These are phyloP conservation scores for Diplolepis rosae DNA, from an alignment of 2,888 invertebrate species.

Conservation along the genomic window DNA sequence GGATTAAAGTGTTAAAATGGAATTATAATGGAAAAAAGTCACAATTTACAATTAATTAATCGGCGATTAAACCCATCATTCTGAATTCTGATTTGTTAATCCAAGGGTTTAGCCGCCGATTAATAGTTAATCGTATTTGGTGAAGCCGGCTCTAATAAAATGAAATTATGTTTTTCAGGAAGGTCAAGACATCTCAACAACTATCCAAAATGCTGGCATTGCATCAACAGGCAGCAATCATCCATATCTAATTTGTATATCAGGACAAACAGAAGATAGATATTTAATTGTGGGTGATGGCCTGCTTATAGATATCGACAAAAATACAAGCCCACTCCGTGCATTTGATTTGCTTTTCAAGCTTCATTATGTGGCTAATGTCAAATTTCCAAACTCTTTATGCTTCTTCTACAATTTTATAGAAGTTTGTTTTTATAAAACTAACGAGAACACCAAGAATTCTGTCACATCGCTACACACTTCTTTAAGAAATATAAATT, in stretches of 20 bases:
- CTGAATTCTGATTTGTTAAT: too few relatives aligned
- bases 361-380: neutral
- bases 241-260: neutral
- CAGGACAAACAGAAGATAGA: neutral
- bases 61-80: too few relatives aligned
- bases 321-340: neutral
- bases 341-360: slow-evolving; percentile 2
- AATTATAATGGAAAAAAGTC: too few relatives aligned
- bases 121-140: too few relatives aligned
- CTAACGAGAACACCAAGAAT: neutral
- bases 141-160: too few relatives aligned
- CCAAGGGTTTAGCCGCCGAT: too few relatives aligned
- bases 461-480: too few relatives aligned
- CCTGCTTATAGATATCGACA: neutral
- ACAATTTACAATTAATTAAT: too few relatives aligned
- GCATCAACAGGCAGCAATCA: neutral
- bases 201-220: neutral
- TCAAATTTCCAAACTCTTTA: neutral
- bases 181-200: neutral
- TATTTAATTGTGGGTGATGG: neutral
- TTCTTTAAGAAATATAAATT: too few relatives aligned
- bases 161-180: neutral
- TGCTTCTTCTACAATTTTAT: neutral
- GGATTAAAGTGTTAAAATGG: too few relatives aligned
- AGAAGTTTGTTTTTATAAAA: neutral